phyloP scores from a whole-genome alignment of 2,888 invertebrate genomes.

The Netelia virgata region DNA sequence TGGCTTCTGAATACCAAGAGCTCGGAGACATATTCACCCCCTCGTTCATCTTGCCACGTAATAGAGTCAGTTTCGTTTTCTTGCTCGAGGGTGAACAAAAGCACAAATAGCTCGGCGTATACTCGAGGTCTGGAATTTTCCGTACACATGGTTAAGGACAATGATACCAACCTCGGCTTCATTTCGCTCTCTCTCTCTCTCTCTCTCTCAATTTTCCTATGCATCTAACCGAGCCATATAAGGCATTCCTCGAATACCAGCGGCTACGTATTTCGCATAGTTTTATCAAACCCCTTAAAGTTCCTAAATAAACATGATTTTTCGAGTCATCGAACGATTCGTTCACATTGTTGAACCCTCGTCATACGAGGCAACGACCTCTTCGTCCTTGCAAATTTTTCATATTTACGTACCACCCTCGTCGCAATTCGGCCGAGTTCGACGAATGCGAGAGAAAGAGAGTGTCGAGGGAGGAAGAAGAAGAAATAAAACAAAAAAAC shows the following conservation, averaged over 20 bases:
- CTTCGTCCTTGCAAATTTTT: no score
- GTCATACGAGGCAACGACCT: no score
- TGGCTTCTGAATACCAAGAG: background rate
- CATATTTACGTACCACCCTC: no score
- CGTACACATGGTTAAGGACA: conserved; percentile 33
- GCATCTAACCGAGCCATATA: no score
- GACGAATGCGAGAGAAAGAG: no score
- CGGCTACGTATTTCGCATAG: background rate
- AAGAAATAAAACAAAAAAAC: no score
- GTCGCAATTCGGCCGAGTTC: no score
- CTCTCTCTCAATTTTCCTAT: background rate
- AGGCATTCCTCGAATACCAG: background rate
- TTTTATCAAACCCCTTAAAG: background rate
- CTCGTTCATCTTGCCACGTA: conserved; percentile 2
- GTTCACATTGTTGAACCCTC: no score
- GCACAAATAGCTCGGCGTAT: background rate
- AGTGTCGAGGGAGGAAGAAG: no score
- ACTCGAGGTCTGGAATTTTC: conserved; percentile 50
- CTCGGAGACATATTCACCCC: background rate
- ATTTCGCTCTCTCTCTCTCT: background rate
- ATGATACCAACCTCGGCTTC: conserved; percentile 34
- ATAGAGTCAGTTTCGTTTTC: conserved; percentile 29
- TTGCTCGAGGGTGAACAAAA: conserved; percentile 9
- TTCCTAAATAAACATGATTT: background rate
- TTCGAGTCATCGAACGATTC: background rate